These are phyloP conservation scores for Chamaetylas fuelleborni DNA, from an alignment of 2,113 vertebrate species.

Conservation along the genomic window DNA sequence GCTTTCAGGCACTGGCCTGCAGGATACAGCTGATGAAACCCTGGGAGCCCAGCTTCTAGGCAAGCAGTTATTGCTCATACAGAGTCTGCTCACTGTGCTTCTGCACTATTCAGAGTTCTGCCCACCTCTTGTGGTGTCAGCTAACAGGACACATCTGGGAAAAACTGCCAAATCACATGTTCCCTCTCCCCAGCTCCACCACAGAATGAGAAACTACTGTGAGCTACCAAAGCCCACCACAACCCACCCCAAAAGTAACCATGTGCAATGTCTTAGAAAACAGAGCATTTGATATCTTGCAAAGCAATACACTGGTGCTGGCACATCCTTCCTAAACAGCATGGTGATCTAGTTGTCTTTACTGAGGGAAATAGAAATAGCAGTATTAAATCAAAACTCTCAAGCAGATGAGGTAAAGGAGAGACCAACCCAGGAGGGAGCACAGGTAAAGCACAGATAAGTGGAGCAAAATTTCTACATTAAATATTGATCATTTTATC, in stretches of 20 bases:
- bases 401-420: conserved; percentile 22
- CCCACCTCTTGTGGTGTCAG: background rate
- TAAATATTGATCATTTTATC: conserved; percentile 8
- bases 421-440: background rate
- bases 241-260: background rate
- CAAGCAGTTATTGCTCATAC: background rate
- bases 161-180: background rate
- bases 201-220: background rate
- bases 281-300: background rate
- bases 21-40: background rate
- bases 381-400: conserved; percentile 16
- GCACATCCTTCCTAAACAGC: background rate
- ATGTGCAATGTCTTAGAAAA: conserved; percentile 15
- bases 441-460: background rate
- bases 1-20: background rate
- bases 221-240: background rate
- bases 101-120: background rate
- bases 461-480: background rate
- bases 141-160: background rate
- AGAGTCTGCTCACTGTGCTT: background rate
- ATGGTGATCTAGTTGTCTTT: background rate
- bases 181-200: background rate
- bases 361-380: background rate
- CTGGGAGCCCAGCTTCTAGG: background rate
- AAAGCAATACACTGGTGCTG: background rate